Percentiles rank a stretch among this genome's conserved stretches.
Evolutionary conservation across 23 tunicate species (phyloP).

Genomic region (Corella eumyota): DNA sequence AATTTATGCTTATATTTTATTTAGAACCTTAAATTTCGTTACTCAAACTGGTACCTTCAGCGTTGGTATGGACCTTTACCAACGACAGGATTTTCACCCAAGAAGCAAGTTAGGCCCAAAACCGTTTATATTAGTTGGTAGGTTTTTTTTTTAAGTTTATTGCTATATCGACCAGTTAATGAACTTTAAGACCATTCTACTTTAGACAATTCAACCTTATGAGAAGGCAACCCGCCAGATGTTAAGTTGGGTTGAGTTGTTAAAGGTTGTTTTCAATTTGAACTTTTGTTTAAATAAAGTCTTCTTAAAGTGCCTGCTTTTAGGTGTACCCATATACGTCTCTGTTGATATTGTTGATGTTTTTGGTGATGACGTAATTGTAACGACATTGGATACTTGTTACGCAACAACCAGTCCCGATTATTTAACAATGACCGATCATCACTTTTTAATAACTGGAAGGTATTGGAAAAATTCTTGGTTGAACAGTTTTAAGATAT

Average conservation of each 20-base stretch:
- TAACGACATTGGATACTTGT: slow-evolving; percentile 39
- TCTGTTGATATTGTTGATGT: slow-evolving; percentile 53
- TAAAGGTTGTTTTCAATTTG: no score
- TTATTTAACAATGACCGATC: slow-evolving; percentile 16
- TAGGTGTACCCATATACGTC: slow-evolving; percentile 65
- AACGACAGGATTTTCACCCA: slow-evolving; percentile 47
- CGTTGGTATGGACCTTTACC: slow-evolving; percentile 51
- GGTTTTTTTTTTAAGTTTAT: no score
- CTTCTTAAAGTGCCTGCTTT: no score
- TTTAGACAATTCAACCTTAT: no score
- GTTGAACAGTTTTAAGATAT: background rate
- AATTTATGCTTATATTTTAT: slow-evolving; percentile 1
- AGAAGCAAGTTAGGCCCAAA: slow-evolving; percentile 43
- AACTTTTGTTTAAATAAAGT: no score
- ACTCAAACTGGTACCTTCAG: slow-evolving; percentile 40
- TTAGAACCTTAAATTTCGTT: slow-evolving; percentile 47
- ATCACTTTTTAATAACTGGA: slow-evolving; percentile 40
- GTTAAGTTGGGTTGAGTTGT: no score
- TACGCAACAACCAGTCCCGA: slow-evolving; percentile 39
- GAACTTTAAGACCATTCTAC: no score
- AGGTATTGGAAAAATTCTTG: no score
- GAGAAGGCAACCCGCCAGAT: no score
- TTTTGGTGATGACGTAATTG: slow-evolving; percentile 41
- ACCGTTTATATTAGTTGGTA: slow-evolving; percentile 52
- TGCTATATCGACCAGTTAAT: no score